These are phyloP conservation scores for Aspiorhynchus laticeps DNA, from an alignment of 2,113 vertebrate species.

Conservation along the genomic window DNA sequence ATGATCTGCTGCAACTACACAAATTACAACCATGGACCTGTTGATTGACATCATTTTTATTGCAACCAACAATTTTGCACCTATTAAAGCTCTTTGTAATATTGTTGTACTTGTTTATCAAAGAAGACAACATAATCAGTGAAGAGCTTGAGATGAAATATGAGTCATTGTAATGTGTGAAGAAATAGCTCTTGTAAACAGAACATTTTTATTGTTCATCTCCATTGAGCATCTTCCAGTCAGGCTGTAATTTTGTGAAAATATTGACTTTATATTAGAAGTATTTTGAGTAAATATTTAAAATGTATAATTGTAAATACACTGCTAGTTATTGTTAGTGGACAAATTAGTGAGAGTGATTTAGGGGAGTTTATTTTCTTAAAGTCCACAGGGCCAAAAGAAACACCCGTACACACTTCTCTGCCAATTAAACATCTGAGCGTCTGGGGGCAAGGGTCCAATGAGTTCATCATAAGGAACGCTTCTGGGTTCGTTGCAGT, in stretches of 20 bases:
- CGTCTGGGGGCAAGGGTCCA: constrained; percentile 17
- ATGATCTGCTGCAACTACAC: not conserved
- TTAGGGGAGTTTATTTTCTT: constrained; percentile 8
- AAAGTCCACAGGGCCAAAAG: not conserved
- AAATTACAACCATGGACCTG: not conserved
- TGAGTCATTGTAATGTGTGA: not conserved
- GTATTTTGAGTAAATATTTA: not conserved
- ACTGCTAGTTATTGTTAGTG: not conserved
- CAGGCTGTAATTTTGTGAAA: not conserved
- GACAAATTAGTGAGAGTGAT: not conserved
- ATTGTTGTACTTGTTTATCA: not conserved
- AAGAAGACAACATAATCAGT: not conserved
- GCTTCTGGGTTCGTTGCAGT: constrained; percentile 12
- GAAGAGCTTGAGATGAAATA: not conserved
- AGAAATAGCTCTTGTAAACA: not conserved
- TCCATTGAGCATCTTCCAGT: not conserved
- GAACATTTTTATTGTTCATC: not conserved
- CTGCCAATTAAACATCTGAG: constrained; percentile 26
- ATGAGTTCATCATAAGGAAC: constrained; percentile 8
- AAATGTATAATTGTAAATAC: not conserved
- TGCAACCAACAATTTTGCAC: not conserved
- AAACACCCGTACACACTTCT: not conserved
- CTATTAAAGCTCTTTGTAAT: not conserved
- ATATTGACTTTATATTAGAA: not conserved
- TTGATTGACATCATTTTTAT: not conserved